Base-by-base conservation (phyloP, 1,140 invertebrate species). In the Meloidogyne hapla region DNA sequence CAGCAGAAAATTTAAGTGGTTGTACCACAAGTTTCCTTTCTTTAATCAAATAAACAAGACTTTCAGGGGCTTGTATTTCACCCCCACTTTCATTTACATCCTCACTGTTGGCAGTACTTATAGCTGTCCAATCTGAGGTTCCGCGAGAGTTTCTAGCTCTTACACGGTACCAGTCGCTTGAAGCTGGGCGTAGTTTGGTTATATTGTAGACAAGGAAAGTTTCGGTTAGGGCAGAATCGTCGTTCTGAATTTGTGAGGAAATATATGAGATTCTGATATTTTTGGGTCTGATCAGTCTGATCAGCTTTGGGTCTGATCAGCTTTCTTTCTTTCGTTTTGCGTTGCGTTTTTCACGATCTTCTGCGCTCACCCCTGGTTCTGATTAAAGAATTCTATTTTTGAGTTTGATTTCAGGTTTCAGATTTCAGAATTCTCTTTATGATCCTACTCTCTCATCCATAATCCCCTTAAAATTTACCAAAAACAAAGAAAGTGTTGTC, bases 91-190 rank as follows among this genome's bases (percentile, higher is more conserved):
- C 79, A 33, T 56, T 69, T 3, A 70, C 81, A 66, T 81, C 80
- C n/a, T 66, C 40, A 61, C 82, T 81, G 15, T 21, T 71, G 23
- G 68, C 81, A 40, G 23, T 67, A 56, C 70, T 38, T n/a, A 81
- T 78, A 21, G 81, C 64, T 25, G 61, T 83, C 80, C 80, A 82
- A n/a, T 82, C 80, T 40, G 80, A 82, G 3, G 25, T 28, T 33
- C 80, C 80, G 6, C 61, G 63, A 3, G 72, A 45, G 61, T 79
- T 81, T 8, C 70, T 33, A 9, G 80, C 69, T 21, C 80, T 61
- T 12, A 81, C 56, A 13, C 80, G 68, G 26, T 75, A 81, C 80
- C 67, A 81, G 63, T 65, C 42, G n/a, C 25, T 33, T 42, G 63
- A 65, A 63, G 75, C 33, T 15, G 80, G 80, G 10, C 15, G 64